Conservation (phyloP, 1,140 invertebrate species). For the Apis florea region DNA sequence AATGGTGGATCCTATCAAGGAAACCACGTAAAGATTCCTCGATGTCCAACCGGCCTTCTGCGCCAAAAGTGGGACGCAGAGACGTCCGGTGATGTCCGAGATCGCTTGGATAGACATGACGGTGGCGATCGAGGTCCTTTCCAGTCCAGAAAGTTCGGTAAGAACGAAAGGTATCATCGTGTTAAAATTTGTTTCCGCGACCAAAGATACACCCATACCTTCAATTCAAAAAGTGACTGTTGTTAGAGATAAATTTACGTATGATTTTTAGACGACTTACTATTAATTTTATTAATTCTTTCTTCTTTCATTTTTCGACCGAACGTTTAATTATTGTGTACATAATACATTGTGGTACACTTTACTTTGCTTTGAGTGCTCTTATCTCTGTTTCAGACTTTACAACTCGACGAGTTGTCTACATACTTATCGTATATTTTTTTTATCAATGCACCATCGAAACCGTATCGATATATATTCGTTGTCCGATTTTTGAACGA, state of each 20-base stretch:
- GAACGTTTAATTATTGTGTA: no score
- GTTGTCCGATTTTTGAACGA: no score
- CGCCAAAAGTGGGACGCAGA: constrained; percentile 71
- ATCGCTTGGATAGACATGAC: constrained; percentile 72
- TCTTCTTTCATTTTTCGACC: no score
- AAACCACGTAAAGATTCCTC: constrained; percentile 72
- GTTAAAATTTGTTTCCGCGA: constrained; percentile 71
- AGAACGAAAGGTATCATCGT: constrained; percentile 75
- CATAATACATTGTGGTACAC: no score
- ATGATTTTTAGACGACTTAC: no score
- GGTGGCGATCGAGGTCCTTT: constrained; percentile 67
- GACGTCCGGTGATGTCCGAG: constrained; percentile 72
- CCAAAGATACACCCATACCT: constrained; percentile 59
- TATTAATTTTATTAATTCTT: no score
- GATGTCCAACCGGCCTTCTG: constrained; percentile 66
- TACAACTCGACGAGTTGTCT: no score
- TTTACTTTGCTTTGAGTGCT: no score
- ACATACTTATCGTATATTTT: background rate
- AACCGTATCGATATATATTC: no score
- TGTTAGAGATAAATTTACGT: no score
- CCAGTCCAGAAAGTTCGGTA: constrained; percentile 68
- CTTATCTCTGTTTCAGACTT: no score
- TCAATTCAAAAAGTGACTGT: background rate
- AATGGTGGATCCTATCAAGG: constrained; percentile 70
- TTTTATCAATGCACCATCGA: background rate